Evolutionary conservation across 37 sponge, comb jelly and placozoan species (phyloP), one percentile per base, ranked within the genome.

Genomic region (Tethya wilhelma): DNA sequence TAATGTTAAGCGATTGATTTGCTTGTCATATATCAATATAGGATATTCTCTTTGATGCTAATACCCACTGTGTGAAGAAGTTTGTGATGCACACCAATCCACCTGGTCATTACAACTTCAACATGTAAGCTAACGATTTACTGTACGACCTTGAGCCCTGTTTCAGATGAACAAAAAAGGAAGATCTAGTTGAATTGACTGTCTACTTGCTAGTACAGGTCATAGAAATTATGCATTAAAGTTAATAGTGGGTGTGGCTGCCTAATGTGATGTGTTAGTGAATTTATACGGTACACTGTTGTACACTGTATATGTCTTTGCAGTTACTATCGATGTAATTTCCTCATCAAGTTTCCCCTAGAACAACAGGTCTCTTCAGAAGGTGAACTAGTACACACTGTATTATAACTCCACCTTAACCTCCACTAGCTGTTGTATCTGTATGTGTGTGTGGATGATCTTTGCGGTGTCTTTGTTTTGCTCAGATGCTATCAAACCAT

Each of bases 31-130:
- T n/a, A n/a, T n/a, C n/a, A n/a, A n/a, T n/a, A 41, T 22, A 95
- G 96, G 99, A 98, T 80, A 83, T 98, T 55, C 86, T 98, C n/a
- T 98, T 96, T 86, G 99, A 98, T 73, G 96, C 91, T 0, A 43
- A 22, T 11, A 86, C 83, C 29, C 94, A 96, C 79, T 83, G 67
- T 43, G 96, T 81, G 14, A 96, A 93, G 84, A 98, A 98, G 85
- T 91, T 98, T 69, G 83, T 98, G 23, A 66, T 98, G 38, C 99
- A 98, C 79, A 96, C 94, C 9, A 98, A 98, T 73, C 82, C 80
- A 37, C 99, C 99, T 0, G 99, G 96, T 33, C 96, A 98, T 75
- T 98, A 93, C 73, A 88, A 98, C 93, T 98, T 98, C 79, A 90
- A 95, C 57, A 90, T 95, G 86, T 98, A 75, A 85, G 93, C 30